A percentile compares a stretch with the other conserved stretches of the same genome.
These are phyloP conservation scores for Chrysochloris asiatica DNA, from an alignment of 2,113 vertebrate genomes.

Conservation along the genomic window DNA sequence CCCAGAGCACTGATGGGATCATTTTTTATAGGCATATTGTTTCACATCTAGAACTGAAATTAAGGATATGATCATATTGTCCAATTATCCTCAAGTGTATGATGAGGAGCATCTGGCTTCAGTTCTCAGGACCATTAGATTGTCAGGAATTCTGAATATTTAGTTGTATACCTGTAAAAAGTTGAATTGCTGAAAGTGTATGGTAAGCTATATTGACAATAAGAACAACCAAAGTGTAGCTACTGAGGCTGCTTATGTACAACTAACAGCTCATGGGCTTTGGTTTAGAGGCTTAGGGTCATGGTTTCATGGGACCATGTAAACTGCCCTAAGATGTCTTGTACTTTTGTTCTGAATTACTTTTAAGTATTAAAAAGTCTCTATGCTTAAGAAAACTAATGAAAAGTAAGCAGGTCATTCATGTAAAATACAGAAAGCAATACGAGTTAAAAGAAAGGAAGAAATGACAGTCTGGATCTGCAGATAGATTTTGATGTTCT, in stretches of 20 bases:
- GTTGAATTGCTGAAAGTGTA: not conserved
- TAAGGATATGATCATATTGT: conserved; percentile 42
- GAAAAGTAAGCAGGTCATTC: conserved; percentile 26
- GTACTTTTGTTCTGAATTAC: not conserved
- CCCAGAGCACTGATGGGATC: not conserved
- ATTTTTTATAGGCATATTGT: conserved; percentile 38
- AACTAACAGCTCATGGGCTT: not conserved
- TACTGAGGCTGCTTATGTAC: not conserved
- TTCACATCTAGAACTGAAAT: conserved; percentile 64
- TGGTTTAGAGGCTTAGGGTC: not conserved
- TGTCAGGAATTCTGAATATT: conserved; percentile 44
- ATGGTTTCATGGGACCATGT: not conserved
- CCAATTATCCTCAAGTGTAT: conserved; percentile 50
- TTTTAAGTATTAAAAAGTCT: conserved; percentile 34
- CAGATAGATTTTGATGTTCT: conserved; percentile 15
- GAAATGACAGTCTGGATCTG: conserved; percentile 22
- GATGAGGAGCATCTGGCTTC: conserved; percentile 49
- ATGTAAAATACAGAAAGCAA: conserved; percentile 17
- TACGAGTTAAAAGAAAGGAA: conserved; percentile 23
- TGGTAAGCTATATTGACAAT: not conserved
- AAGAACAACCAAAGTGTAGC: not conserved
- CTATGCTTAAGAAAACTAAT: not conserved
- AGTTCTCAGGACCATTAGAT: conserved; percentile 47
- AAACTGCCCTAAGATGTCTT: not conserved
- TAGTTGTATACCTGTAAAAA: not conserved